Conservation (phyloP, 2,888 invertebrate genomes). For the Pandemis corylana region DNA sequence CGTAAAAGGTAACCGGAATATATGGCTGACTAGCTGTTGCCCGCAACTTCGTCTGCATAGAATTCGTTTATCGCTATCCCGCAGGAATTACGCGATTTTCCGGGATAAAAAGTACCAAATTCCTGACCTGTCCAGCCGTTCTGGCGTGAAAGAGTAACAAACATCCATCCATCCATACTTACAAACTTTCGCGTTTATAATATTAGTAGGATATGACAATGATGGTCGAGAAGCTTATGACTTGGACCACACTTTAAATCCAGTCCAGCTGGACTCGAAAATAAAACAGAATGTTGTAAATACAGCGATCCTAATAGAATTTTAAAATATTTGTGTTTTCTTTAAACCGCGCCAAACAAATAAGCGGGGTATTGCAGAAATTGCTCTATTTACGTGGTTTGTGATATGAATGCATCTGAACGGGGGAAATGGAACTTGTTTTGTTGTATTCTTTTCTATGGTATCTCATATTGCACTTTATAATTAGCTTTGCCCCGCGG, state of each 20-base stretch:
- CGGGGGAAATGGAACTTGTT: not conserved
- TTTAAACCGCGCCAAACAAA: conserved; percentile 34
- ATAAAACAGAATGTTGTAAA: conserved; percentile 42
- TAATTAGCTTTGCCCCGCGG: too few relatives aligned
- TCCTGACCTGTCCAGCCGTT: too few relatives aligned
- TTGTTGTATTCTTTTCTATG: not conserved
- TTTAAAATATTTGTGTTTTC: conserved; percentile 42
- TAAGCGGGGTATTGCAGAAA: conserved; percentile 26
- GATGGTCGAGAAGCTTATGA: conserved; percentile 43
- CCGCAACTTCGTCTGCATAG: too few relatives aligned
- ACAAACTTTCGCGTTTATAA: too few relatives aligned
- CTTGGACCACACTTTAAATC: conserved; percentile 22
- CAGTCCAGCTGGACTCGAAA: conserved; percentile 38
- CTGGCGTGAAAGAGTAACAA: too few relatives aligned
- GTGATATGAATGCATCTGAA: conserved; percentile 21
- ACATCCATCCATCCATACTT: too few relatives aligned
- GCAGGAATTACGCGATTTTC: too few relatives aligned
- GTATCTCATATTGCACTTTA: not conserved
- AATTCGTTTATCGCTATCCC: too few relatives aligned
- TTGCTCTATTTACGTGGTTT: conserved; percentile 8
- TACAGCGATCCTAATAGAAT: conserved; percentile 40
- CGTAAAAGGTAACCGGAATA: too few relatives aligned
- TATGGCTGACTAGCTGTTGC: too few relatives aligned
- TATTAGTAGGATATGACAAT: too few relatives aligned
- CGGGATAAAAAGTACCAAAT: too few relatives aligned